Evolutionary conservation across 2,888 invertebrate genomes (phyloP), one percentile per base, ranked within the genome.

Genomic region (Anorthoa munda): DNA sequence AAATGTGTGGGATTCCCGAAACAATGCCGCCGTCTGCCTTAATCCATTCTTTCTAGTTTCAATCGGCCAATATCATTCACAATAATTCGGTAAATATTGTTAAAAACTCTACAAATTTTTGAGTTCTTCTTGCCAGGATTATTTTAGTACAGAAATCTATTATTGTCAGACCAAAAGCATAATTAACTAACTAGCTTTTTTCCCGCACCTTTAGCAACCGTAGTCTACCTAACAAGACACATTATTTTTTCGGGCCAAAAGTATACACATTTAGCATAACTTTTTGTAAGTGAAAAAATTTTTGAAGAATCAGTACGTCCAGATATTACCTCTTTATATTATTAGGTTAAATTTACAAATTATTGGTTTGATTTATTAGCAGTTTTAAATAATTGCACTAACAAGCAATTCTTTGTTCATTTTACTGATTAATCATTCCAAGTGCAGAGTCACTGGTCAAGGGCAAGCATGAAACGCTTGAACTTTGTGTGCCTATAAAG

Each of bases 391-490:
- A 50, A 66, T 26, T 58, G 18, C 53, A 53, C 48, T 70, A 21
- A 66, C 26, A 75, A 26, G 15, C 51, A 56, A 31, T 48, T 26
- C 13, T 51, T 61, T 61, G 18, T 83, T 66, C 56, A 48, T 72
- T 70, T 66, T 65, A 21, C 48, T 60, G 51, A 70, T 70, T 61
- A 70, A 67, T 80, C 17, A 56, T 59, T 67, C 7, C 48, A 18
- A 71, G 55, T 26, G 50, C 45, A 58, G 45, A 58, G n/a, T 46
- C 31, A 55, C 65, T 55, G 70, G 76, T 75, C 81, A 81, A 81
- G 81, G 81, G 61, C 46, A 84, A 66, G 58, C 59, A 55, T 63
- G 58, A 68, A 72, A 79, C 26, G 66, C 18, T 66, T 70, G 17
- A 60, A 55, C 45, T 59, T 75, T 81, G 75, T 81, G 65, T 67